Conservation (phyloP, 1,140 invertebrate genomes). For the Meloidogyne hapla region DNA sequence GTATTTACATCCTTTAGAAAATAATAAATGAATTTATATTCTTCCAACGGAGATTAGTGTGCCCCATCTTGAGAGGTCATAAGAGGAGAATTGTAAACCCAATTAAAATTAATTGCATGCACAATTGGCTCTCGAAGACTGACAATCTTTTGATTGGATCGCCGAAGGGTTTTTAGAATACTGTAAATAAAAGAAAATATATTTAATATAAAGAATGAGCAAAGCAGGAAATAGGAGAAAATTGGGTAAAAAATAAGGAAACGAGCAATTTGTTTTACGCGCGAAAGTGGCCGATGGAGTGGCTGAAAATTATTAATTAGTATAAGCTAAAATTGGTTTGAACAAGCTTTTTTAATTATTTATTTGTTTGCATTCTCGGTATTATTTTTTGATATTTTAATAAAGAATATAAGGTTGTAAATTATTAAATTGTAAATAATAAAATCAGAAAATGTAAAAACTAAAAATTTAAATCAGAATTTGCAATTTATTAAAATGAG, state of each 20-base stretch:
- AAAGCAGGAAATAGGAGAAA: background rate
- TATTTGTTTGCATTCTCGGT: too few species aligned
- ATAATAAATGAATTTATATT: background rate
- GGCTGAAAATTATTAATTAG: background rate
- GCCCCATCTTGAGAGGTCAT: background rate
- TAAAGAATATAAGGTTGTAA: too few species aligned
- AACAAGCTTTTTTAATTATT: background rate
- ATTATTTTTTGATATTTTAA: too few species aligned
- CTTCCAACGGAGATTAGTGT: background rate
- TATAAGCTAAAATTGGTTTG: background rate
- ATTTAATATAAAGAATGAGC: background rate
- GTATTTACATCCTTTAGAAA: background rate
- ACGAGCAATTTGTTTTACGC: conserved; percentile 1
- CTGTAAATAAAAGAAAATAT: background rate
- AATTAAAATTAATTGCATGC: conserved; percentile 1
- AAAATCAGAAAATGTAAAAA: too few species aligned
- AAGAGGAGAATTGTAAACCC: background rate
- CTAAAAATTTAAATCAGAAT: too few species aligned
- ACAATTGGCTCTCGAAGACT: background rate
- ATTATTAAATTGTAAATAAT: too few species aligned
- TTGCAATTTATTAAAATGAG: too few species aligned
- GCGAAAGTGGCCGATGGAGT: background rate
- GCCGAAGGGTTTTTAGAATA: background rate
- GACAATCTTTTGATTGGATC: conserved; percentile 3
- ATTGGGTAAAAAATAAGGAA: background rate